phyloP scores from a whole-genome alignment of 2,797 vertebrate genomes.

The Varecia variegata region DNA sequence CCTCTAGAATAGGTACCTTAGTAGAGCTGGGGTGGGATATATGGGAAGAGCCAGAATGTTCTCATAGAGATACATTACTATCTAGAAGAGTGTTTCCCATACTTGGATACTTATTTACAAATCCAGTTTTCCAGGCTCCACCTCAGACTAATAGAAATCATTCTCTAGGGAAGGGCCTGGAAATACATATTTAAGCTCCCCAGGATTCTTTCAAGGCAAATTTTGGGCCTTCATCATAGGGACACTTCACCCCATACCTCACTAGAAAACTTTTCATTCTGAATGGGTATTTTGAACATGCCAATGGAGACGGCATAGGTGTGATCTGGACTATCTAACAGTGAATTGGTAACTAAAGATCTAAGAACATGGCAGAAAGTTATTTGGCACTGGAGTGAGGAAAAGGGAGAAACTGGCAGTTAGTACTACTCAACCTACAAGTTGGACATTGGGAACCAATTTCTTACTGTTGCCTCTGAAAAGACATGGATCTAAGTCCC shows the following conservation, averaged over 20 bases:
- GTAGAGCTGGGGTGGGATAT: neutral
- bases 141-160: slow-evolving; percentile 6
- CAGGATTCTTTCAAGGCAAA: slow-evolving; percentile 21
- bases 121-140: neutral
- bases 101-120: neutral
- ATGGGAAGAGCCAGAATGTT: neutral
- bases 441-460: slow-evolving; percentile 3
- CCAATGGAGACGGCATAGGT: neutral
- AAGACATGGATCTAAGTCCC: neutral
- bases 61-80: neutral
- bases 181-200: neutral
- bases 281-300: slow-evolving; percentile 24
- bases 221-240: neutral
- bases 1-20: neutral
- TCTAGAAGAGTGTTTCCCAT: neutral
- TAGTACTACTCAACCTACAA: neutral
- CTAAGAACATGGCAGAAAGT: neutral
- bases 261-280: slow-evolving; percentile 34
- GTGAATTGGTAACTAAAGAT: neutral
- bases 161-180: neutral
- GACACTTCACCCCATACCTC: neutral
- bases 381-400: neutral
- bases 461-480: slow-evolving; percentile 12
- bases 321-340: neutral
- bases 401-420: neutral